A percentile compares a stretch with the other conserved stretches of the same genome.
Conservation (phyloP, 2,888 invertebrate species). For the Trilocha varians region DNA sequence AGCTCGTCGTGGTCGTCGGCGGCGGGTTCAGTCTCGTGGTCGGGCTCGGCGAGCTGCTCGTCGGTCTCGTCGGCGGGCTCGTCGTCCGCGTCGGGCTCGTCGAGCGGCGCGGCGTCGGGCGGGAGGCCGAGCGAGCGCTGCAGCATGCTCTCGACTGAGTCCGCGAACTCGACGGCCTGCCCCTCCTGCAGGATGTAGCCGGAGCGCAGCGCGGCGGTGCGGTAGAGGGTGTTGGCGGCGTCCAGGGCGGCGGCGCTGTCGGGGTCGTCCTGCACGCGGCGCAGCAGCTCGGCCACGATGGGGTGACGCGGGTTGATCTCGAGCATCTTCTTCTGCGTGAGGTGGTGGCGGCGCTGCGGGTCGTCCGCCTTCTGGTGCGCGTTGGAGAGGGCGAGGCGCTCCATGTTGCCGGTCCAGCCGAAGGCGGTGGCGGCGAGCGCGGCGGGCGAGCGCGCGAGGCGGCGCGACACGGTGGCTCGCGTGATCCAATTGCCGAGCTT, state of each 20-base stretch:
- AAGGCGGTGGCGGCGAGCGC: slow-evolving; percentile 97
- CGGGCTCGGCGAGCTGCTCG: slow-evolving; percentile 12
- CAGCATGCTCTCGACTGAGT: slow-evolving; percentile 93
- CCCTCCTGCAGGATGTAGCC: slow-evolving; percentile 88
- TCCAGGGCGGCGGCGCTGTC: slow-evolving; percentile 50
- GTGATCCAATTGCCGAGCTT: slow-evolving; percentile 83
- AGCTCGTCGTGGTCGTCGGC: slow-evolving; percentile 44
- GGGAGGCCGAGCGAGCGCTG: slow-evolving; percentile 83
- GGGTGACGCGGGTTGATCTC: slow-evolving; percentile 99
- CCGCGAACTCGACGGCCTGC: slow-evolving; percentile 84
- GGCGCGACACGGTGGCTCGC: slow-evolving; percentile 89
- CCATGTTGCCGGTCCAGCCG: slow-evolving; percentile 99
- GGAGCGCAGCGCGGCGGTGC: slow-evolving; percentile 84
- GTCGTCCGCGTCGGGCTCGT: slow-evolving; percentile 21
- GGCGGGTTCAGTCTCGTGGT: slow-evolving; percentile 17
- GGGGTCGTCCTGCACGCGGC: slow-evolving; percentile 72
- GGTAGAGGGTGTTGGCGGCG: slow-evolving; percentile 92
- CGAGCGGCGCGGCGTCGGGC: slow-evolving; percentile 74
- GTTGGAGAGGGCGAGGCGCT: slow-evolving; percentile 93
- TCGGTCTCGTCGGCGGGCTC: slow-evolving; percentile 19
- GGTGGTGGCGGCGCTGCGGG: slow-evolving; percentile 89
- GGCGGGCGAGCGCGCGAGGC: slow-evolving; percentile 93
- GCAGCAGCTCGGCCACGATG: slow-evolving; percentile 89
- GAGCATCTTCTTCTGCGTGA: slow-evolving; percentile 95
- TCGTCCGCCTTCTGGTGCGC: slow-evolving; percentile 96